A percentile compares a stretch with the other conserved stretches of the same genome.
These are phyloP conservation scores for Cossypha heuglini DNA, from an alignment of 2,797 vertebrate genomes.

Conservation along the genomic window DNA sequence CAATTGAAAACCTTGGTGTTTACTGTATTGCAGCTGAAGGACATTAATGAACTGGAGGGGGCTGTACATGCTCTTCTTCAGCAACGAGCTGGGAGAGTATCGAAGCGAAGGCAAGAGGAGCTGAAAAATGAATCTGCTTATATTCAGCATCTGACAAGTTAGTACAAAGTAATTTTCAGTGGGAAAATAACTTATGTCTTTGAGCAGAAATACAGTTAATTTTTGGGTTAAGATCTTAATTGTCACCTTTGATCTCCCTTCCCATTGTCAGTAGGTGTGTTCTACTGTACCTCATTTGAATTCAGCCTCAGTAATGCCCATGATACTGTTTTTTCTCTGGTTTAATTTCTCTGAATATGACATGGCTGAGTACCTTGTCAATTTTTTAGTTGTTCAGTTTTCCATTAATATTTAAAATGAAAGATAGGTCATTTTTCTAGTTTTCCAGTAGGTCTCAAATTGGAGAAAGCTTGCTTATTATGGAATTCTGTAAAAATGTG, in stretches of 20 bases:
- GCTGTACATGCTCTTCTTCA: conserved; percentile 82
- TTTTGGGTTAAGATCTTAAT: not conserved
- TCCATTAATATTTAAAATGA: not conserved
- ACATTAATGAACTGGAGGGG: conserved; percentile 81
- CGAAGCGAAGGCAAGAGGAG: conserved; percentile 79
- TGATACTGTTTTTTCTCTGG: not conserved
- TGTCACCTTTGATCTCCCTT: not conserved
- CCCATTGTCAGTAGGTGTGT: not conserved
- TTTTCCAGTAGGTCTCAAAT: not conserved
- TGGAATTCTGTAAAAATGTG: not conserved
- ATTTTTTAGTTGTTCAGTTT: not conserved
- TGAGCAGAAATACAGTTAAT: not conserved
- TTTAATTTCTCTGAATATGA: not conserved
- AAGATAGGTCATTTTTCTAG: not conserved
- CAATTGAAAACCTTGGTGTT: not conserved
- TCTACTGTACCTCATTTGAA: not conserved
- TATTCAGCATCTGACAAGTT: conserved; percentile 83
- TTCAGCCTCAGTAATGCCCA: not conserved
- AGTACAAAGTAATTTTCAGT: conserved; percentile 23
- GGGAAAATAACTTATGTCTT: not conserved
- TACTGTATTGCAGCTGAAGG: conserved; percentile 62
- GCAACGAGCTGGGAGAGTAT: conserved; percentile 74
- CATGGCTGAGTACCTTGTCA: not conserved
- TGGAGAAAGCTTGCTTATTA: not conserved
- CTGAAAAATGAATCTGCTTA: conserved; percentile 79